Evolutionary conservation across 1,140 invertebrate genomes (phyloP), one percentile per base, ranked within the genome.

Genomic region (Formica selysi): DNA sequence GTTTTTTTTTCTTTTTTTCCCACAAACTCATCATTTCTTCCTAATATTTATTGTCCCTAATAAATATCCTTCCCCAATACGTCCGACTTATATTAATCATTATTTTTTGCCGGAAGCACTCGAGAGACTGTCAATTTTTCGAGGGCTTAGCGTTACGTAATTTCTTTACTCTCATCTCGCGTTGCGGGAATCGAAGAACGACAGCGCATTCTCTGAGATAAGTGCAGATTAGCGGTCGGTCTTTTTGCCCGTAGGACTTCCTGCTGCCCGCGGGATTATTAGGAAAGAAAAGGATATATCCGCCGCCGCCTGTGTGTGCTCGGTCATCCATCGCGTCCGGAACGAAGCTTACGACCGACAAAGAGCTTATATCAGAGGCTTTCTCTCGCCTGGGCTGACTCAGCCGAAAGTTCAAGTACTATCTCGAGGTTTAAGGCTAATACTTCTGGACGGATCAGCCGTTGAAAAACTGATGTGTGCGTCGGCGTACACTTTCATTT

Each of bases 391-490:
- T 22, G 10, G 61, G 44, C 80, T 87, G 80, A 87, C 79, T 87
- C 80, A 84, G 79, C 71, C 54, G 26, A 87, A 87, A 87, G 62
- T 87, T 76, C 80, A 85, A 87, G 51, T 62, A 64, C 80, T 76
- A 87, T 84, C 86, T 62, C 41, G 71, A 78, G 86, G 13, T 87
- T 87, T 87, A 87, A 84, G 38, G 64, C 54, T 87, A 74, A 84
- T 87, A 62, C 29, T 87, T 36, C 5, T 70, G 41, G 36, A 65
- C 61, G 59, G 80, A 73, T 87, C 41, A 36, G 76, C 64, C 13
- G 26, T 36, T 80, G 57, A 86, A 86, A 86, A 80, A 86, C 57
- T 78, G 29, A 86, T 44, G 6, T 19, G 59, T 54, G 36, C 61
- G 19, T 79, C 57, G 19, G 54, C 73, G 74, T 67, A 81, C 29